Evolutionary conservation across 2,888 invertebrate species (phyloP), one percentile per base, ranked within the genome.

Genomic region (Xylota segnis): DNA sequence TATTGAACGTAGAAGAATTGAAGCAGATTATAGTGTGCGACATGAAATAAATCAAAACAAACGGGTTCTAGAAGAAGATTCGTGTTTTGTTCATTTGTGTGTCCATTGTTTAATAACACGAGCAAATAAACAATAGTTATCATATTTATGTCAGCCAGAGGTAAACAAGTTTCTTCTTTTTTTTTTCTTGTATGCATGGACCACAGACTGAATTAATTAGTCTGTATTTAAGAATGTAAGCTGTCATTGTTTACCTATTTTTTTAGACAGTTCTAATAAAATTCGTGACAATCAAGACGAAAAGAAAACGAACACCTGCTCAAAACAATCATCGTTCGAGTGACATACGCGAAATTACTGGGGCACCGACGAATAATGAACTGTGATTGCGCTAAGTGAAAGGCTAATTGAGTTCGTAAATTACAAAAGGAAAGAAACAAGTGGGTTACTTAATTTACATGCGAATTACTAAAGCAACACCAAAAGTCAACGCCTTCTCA

Each of bases 131-230:
- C 29, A 43, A 32, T 43, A 56, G 40, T 18, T 70, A 45, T 56
- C 40, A n/a, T 45, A 58, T 50, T n/a, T 40, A 14, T 45, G 45
- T 12, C 70, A 70, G 45, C 58, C 45, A 34, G 10, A 70, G 56
- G 70, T 70, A 70, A 70, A 70, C 70, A 45, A 70, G 70, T 70
- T 70, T 70, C 7, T 40, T 40, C 23, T 59, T 59, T 34, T 37
- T 23, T 23, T 50, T 12, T 7, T 23, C 12, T n/a, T 43, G 4
- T n/a, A 18, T 68, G 27, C 40, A 29, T 54, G 34, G 50, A 27
- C 66, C 66, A 66, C 52, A 23, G 27, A 52, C 16, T 23, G 37
- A 66, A 16, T 54, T 27, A 61, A 61, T 61, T 16, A 7, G 3
- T 61, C n/a, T 23, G 10, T 4, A 56, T 56, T 7, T 34, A 29